These are phyloP conservation scores for Eublepharis macularius DNA, from an alignment of 2,113 vertebrate genomes.

Conservation along the genomic window DNA sequence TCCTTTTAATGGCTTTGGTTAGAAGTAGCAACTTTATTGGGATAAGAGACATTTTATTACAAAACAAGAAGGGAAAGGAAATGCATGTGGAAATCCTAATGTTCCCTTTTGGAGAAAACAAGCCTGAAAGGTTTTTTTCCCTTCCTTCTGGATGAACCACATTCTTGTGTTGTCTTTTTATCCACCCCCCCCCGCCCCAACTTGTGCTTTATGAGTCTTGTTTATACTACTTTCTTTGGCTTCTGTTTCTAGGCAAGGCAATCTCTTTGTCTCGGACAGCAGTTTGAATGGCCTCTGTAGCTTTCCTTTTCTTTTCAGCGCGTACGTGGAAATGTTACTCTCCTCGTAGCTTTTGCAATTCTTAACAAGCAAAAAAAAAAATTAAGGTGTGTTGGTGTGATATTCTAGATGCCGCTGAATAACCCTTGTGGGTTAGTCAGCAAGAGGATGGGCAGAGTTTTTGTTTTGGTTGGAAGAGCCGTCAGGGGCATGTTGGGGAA, in stretches of 20 bases:
- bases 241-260: accelerated
- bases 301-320: not conserved
- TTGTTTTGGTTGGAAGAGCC: not conserved
- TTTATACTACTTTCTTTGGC: accelerated
- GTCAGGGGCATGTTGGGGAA: not conserved
- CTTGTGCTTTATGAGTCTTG: not conserved
- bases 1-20: not conserved
- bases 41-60: not conserved
- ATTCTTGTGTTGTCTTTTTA: not conserved
- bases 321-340: not conserved
- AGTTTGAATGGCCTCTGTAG: not conserved
- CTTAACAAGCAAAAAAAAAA: not conserved
- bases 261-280: slow-evolving; percentile 9
- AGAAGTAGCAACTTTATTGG: not conserved
- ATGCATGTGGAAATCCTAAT: not conserved
- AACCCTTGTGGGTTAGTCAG: accelerated
- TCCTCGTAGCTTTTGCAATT: slow-evolving; percentile 18
- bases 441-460: not conserved
- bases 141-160: not conserved
- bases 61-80: not conserved
- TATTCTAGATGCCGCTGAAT: not conserved
- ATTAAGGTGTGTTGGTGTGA: slow-evolving; percentile 18
- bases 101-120: not conserved
- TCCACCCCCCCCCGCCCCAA: not conserved
- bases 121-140: not conserved